Percentiles rank a stretch among this genome's conserved stretches.
Conservation (phyloP, 2,113 vertebrate species). For the Ptyas mucosa region DNA sequence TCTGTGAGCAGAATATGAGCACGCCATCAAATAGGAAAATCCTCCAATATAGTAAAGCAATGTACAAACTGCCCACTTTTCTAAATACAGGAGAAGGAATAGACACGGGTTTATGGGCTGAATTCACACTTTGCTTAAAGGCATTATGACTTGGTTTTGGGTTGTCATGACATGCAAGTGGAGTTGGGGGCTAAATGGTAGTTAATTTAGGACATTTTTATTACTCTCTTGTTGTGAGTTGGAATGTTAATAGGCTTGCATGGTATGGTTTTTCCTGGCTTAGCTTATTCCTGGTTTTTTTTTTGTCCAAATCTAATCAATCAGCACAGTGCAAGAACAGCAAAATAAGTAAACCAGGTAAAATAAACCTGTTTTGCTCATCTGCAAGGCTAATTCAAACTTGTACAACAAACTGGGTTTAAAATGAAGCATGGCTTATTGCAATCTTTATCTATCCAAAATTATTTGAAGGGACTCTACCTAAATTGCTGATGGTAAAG, state of each 20-base stretch:
- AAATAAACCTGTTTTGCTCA: neutral
- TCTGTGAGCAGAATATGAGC: neutral
- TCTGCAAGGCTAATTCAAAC: neutral
- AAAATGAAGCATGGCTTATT: neutral
- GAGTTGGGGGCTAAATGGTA: neutral
- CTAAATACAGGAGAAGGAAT: constrained; percentile 26
- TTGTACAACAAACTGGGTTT: neutral
- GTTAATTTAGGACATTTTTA: neutral
- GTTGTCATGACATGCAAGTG: neutral
- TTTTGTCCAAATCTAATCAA: neutral
- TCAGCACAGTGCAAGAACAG: neutral
- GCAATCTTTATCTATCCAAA: neutral
- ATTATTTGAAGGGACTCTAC: neutral
- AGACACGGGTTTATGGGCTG: constrained; percentile 19
- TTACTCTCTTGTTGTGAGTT: neutral
- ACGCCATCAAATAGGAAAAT: neutral
- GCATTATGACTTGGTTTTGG: neutral
- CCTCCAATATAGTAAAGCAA: neutral
- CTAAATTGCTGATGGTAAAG: constrained; percentile 12
- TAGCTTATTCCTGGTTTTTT: neutral
- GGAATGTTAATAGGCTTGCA: neutral
- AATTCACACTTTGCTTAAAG: neutral
- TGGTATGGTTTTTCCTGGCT: neutral
- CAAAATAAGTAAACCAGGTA: neutral
- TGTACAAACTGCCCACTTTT: neutral